phyloP scores from a whole-genome alignment of 2,888 invertebrate species.

The Nephrocerus scutellatus region DNA sequence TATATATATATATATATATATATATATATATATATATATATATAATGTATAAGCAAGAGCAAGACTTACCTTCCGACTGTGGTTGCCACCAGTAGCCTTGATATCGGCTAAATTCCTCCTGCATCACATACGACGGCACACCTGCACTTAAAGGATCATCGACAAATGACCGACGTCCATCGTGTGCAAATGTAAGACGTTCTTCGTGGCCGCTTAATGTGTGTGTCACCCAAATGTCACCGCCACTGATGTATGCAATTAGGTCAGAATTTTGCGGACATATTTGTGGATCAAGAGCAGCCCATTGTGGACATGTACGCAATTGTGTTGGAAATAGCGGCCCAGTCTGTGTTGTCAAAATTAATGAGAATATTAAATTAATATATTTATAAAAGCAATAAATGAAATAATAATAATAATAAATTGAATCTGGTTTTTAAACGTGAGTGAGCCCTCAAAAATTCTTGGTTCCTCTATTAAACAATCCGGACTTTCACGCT shows the following conservation, averaged over 20 bases:
- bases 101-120: slow-evolving; percentile 95
- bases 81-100: slow-evolving; percentile 99
- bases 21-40: not conserved
- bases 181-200: slow-evolving; percentile 63
- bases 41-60: slow-evolving; percentile 1
- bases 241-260: slow-evolving; percentile 82
- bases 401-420: no score
- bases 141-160: slow-evolving; percentile 87
- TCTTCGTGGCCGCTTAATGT: slow-evolving; percentile 58
- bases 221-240: slow-evolving; percentile 82
- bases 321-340: slow-evolving; percentile 63
- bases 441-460: no score
- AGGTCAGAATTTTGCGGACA: slow-evolving; percentile 55
- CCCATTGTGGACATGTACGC: slow-evolving; percentile 56
- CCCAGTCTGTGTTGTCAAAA: slow-evolving; percentile 49
- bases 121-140: slow-evolving; percentile 96
- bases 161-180: slow-evolving; percentile 59
- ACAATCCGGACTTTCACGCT: no score
- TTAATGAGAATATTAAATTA: no score
- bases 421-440: no score
- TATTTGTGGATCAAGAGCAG: slow-evolving; percentile 73
- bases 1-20: not conserved
- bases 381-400: no score
- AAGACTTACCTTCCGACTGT: slow-evolving; percentile 52
- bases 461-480: no score